A percentile compares a stretch with the other conserved stretches of the same genome.
These are phyloP conservation scores for Opisthocomus hoazin DNA, from an alignment of 2,113 vertebrate species.

Conservation along the genomic window DNA sequence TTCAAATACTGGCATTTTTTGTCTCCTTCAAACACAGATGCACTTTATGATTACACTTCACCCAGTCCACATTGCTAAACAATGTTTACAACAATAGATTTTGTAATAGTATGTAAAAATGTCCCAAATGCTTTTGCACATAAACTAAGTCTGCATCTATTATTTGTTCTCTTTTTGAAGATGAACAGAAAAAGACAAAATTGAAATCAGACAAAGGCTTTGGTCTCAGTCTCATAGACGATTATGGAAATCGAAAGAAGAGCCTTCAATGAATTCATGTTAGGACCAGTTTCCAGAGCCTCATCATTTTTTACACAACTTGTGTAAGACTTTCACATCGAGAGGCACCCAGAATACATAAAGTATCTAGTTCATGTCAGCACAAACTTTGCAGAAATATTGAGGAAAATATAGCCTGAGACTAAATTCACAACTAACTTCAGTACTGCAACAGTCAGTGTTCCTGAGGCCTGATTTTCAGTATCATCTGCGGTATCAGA, in stretches of 20 bases:
- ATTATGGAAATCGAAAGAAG: background rate
- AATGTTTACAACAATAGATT: background rate
- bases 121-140: background rate
- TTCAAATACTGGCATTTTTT: background rate
- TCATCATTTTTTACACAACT: background rate
- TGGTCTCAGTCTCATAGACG: background rate
- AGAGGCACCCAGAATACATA: background rate
- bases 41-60: background rate
- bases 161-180: background rate
- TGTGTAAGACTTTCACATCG: background rate
- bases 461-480: background rate
- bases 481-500: background rate
- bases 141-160: background rate
- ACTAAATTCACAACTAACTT: background rate
- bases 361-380: background rate
- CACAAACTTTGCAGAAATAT: background rate
- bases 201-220: background rate
- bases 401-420: background rate
- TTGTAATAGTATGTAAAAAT: background rate
- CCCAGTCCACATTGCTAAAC: background rate
- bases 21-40: background rate
- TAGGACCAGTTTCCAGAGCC: background rate
- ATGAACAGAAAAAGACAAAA: background rate
- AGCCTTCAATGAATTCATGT: background rate
- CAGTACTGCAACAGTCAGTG: background rate